Conservation (phyloP, 2,888 invertebrate species). For the Dryocosmus kuriphilus region DNA sequence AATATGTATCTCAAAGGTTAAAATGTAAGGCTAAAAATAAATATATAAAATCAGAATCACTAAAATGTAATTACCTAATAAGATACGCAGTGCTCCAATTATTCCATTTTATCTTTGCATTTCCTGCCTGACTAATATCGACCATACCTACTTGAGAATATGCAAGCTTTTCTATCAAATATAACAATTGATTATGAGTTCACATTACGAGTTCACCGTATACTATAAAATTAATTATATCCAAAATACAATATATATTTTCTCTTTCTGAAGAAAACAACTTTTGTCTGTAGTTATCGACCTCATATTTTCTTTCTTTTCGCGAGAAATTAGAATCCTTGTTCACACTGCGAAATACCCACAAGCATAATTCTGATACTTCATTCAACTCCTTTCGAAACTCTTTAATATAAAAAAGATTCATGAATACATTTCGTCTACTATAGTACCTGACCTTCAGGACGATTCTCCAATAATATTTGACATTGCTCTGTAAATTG, state of each 20-base stretch:
- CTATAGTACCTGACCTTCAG: neutral
- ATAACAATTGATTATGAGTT: too few relatives aligned
- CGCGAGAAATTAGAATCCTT: neutral
- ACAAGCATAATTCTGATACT: neutral
- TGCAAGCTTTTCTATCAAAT: neutral
- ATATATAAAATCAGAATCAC: too few relatives aligned
- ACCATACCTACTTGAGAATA: neutral
- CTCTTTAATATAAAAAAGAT: neutral
- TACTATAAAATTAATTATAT: too few relatives aligned
- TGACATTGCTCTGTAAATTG: neutral
- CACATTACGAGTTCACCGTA: too few relatives aligned
- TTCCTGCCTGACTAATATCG: neutral
- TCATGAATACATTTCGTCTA: neutral
- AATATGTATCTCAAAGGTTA: too few relatives aligned
- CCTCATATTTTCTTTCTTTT: neutral
- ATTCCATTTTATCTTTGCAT: neutral
- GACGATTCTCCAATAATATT: neutral
- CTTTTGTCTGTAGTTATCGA: too few relatives aligned
- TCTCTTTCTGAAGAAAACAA: too few relatives aligned
- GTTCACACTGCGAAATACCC: neutral
- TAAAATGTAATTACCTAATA: neutral
- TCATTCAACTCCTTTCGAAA: neutral
- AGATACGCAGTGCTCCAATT: neutral
- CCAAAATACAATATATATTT: too few relatives aligned
- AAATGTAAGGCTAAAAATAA: neutral